Conservation (phyloP, 2,113 vertebrate genomes). For the Globicephala melas region DNA sequence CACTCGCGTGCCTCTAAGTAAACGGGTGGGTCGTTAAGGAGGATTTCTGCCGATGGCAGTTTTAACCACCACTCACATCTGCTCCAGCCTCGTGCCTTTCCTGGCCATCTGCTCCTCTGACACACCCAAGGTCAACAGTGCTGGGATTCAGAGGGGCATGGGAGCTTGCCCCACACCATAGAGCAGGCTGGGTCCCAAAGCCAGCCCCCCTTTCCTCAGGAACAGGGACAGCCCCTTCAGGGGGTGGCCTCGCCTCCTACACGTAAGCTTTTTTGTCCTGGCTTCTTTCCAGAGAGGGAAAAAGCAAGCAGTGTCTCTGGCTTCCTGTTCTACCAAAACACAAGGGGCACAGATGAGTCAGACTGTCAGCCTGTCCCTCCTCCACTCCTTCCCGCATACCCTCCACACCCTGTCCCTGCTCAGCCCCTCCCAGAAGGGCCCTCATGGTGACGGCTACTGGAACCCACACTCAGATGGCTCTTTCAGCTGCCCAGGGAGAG, state of each 20-base stretch:
- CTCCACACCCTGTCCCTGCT: not conserved
- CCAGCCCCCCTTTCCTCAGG: not conserved
- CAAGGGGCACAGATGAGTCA: constrained; percentile 47
- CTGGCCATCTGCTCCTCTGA: not conserved
- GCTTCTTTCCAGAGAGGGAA: not conserved
- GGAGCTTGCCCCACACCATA: not conserved
- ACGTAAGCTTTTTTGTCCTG: not conserved
- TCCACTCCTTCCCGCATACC: not conserved
- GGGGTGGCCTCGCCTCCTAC: not conserved
- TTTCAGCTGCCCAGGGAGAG: not conserved
- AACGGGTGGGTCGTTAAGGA: not conserved
- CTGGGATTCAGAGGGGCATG: not conserved
- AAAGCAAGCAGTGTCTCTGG: not conserved
- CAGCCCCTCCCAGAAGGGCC: not conserved
- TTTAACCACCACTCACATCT: not conserved
- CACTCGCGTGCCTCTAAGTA: accelerated
- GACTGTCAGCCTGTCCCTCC: not conserved
- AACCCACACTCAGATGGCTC: not conserved
- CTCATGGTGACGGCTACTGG: not conserved
- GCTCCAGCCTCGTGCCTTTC: not conserved
- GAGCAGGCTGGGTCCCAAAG: not conserved
- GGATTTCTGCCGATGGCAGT: not conserved
- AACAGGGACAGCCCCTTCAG: not conserved
- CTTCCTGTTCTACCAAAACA: not conserved
- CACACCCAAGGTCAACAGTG: not conserved